A percentile compares a stretch with the other conserved stretches of the same genome.
phyloP scores from a whole-genome alignment of 2,888 invertebrate genomes.

The Chromoteleia sp. region DNA sequence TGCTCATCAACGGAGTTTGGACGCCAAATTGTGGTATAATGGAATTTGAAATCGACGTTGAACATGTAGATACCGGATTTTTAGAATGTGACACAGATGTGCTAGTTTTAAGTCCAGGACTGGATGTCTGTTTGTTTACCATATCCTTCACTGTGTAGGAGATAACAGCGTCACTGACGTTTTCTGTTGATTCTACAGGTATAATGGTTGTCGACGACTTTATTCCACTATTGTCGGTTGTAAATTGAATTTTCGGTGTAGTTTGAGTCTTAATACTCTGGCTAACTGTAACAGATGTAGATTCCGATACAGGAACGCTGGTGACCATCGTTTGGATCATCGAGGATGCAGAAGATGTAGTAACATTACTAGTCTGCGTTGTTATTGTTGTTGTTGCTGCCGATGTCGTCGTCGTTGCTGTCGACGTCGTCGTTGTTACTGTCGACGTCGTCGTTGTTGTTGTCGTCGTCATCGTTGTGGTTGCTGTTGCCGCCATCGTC shows the following conservation, averaged over 20 bases:
- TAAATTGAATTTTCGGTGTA: slow-evolving; percentile 22
- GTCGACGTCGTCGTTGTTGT: too few relatives aligned
- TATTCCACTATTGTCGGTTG: slow-evolving; percentile 23
- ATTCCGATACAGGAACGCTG: background rate
- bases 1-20: slow-evolving; percentile 78
- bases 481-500: too few relatives aligned
- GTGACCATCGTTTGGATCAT: background rate
- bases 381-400: background rate
- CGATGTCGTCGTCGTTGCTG: background rate
- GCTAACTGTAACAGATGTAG: slow-evolving; percentile 11
- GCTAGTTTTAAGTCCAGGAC: slow-evolving; percentile 26
- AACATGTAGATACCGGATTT: slow-evolving; percentile 7
- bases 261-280: slow-evolving; percentile 19
- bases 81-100: slow-evolving; percentile 34
- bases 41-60: slow-evolving; percentile 22
- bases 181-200: slow-evolving; percentile 40
- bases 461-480: too few relatives aligned
- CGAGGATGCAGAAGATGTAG: slow-evolving; percentile 7
- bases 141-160: slow-evolving; percentile 76
- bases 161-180: slow-evolving; percentile 70
- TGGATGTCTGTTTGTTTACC: slow-evolving; percentile 42
- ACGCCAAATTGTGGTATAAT: slow-evolving; percentile 72
- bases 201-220: slow-evolving; percentile 8
- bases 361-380: slow-evolving; percentile 11
- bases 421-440: background rate